Conservation (phyloP, 1,140 invertebrate genomes). For the Neuroterus valhalla region DNA sequence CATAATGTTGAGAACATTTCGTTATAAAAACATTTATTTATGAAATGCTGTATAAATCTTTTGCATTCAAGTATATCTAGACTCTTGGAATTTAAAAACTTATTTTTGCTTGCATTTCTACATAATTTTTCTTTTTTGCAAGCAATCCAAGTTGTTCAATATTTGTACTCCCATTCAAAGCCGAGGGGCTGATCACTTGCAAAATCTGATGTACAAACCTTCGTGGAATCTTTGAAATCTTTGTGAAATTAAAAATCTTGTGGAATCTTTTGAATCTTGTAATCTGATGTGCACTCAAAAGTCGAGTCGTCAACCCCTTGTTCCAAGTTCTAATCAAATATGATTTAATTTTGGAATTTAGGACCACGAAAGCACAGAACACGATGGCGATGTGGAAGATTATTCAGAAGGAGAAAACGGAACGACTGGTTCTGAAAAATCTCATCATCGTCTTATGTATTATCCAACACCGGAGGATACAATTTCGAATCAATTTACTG, state of each 20-base stretch:
- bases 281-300: too few relatives aligned
- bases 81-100: background rate
- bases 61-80: background rate
- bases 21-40: background rate
- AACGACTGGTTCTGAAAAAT: slow-evolving; percentile 83
- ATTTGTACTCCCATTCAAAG: too few relatives aligned
- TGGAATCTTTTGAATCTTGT: too few relatives aligned
- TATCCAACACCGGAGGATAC: slow-evolving; percentile 74
- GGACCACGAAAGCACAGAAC: slow-evolving; percentile 86
- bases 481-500: slow-evolving; percentile 84
- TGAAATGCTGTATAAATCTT: background rate
- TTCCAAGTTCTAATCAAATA: background rate
- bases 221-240: too few relatives aligned
- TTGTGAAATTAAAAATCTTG: too few relatives aligned
- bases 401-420: slow-evolving; percentile 88
- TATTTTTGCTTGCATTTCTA: slow-evolving; percentile 23
- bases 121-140: slow-evolving; percentile 34
- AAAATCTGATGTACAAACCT: too few relatives aligned
- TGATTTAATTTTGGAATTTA: slow-evolving; percentile 55
- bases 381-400: slow-evolving; percentile 91
- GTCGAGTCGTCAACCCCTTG: too few relatives aligned
- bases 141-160: slow-evolving; percentile 35
- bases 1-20: too few relatives aligned
- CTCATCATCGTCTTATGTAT: slow-evolving; percentile 75
- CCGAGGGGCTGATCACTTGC: too few relatives aligned